Conservation (phyloP, 1,140 invertebrate genomes). For the Drosophila ogumai region DNA sequence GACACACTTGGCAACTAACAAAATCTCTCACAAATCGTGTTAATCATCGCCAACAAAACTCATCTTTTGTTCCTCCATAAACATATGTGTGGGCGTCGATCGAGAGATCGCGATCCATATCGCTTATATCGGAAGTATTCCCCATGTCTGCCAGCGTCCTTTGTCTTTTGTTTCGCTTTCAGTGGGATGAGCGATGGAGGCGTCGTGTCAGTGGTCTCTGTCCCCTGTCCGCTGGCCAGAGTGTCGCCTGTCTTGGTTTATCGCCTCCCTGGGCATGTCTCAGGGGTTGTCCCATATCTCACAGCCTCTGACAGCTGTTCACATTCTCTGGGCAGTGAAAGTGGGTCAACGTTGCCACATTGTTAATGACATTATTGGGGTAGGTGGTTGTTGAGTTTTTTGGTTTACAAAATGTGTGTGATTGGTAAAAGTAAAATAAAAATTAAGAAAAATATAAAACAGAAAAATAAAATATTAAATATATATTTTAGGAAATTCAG, state of each 20-base stretch:
- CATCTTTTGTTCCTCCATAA: conserved; percentile 13
- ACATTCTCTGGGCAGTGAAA: conserved; percentile 39
- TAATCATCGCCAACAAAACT: conserved; percentile 8
- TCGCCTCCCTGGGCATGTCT: conserved; percentile 19
- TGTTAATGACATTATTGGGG: conserved; percentile 37
- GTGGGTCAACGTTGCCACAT: conserved; percentile 34
- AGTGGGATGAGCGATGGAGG: conserved; percentile 35
- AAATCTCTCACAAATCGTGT: conserved; percentile 14
- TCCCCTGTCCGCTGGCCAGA: neutral
- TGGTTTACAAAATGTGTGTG: conserved; percentile 4
- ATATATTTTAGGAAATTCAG: no score
- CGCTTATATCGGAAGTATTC: conserved; percentile 36
- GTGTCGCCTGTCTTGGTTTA: conserved; percentile 21
- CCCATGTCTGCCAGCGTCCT: conserved; percentile 24
- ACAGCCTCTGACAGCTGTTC: conserved; percentile 36
- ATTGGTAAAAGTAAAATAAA: neutral
- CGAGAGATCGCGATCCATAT: conserved; percentile 16
- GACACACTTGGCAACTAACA: neutral
- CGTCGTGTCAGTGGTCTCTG: conserved; percentile 11
- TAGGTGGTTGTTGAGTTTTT: conserved; percentile 20
- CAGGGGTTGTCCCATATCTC: conserved; percentile 46
- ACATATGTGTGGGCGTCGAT: conserved; percentile 24
- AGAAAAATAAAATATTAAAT: no score
- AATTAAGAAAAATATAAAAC: no score
- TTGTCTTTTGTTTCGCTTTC: conserved; percentile 33